These are phyloP conservation scores for Hippocampus kuda DNA, from an alignment of 2,797 vertebrate genomes.

Conservation along the genomic window DNA sequence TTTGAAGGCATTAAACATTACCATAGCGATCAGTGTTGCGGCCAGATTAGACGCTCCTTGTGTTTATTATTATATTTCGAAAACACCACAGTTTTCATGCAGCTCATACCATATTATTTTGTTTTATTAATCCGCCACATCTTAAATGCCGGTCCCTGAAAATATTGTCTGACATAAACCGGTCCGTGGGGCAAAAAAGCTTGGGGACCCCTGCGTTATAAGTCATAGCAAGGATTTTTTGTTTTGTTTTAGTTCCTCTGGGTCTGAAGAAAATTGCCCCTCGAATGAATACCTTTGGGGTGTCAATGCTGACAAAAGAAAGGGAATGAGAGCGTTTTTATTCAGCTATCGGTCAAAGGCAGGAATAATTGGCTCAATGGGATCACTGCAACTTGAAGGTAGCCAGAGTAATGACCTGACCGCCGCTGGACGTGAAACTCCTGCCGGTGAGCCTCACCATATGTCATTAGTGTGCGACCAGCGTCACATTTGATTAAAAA, in stretches of 20 bases:
- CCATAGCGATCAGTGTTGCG: no score
- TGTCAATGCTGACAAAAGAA: constrained; percentile 36
- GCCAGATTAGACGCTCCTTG: no score
- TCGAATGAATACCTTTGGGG: constrained; percentile 42
- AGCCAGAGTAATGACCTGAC: constrained; percentile 41
- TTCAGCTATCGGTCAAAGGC: constrained; percentile 41
- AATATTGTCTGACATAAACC: no score
- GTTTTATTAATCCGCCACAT: no score
- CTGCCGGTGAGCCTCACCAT: constrained; percentile 19
- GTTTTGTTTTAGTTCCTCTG: constrained; percentile 35
- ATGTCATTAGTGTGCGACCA: constrained; percentile 29
- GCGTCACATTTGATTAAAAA: constrained; percentile 19
- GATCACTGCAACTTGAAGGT: constrained; percentile 37
- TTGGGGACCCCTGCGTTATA: no score
- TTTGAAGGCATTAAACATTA: no score
- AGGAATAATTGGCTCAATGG: constrained; percentile 47
- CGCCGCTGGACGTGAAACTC: constrained; percentile 31
- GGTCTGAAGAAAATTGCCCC: constrained; percentile 37
- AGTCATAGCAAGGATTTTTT: constrained; percentile 16
- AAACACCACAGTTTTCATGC: no score
- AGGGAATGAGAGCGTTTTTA: constrained; percentile 34
- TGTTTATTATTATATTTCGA: no score
- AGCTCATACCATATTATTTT: no score
- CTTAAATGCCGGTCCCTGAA: no score
- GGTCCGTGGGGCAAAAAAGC: no score